phyloP scores from a whole-genome alignment of 2,113 vertebrate genomes.

The Cathartes aura region DNA sequence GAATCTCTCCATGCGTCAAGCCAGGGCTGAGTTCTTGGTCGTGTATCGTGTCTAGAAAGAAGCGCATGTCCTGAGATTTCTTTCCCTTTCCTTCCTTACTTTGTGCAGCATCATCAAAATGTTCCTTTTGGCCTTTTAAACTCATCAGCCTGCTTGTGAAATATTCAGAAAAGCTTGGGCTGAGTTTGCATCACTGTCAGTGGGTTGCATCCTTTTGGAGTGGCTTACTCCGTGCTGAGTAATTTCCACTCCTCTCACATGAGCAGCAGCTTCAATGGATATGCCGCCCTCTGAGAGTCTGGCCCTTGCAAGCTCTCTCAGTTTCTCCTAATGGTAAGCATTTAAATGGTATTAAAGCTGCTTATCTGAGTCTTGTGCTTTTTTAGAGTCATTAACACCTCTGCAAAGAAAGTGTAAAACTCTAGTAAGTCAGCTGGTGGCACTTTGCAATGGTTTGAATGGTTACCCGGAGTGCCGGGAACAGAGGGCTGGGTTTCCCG shows the following conservation, averaged over 20 bases:
- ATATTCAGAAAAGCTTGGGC: neutral
- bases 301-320: neutral
- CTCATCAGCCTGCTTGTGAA: neutral
- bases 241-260: constrained; percentile 28
- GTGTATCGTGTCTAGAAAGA: neutral
- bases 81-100: neutral
- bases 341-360: constrained; percentile 16
- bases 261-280: constrained; percentile 13
- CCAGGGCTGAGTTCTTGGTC: neutral
- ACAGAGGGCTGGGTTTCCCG: rapidly evolving
- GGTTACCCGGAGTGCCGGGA: neutral
- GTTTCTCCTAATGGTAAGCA: neutral
- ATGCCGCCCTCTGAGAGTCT: neutral
- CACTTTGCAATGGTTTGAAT: neutral
- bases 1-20: neutral
- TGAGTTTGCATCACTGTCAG: neutral
- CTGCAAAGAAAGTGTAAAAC: constrained; percentile 7
- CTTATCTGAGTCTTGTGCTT: neutral
- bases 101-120: neutral
- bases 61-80: neutral
- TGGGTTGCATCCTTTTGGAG: constrained; percentile 12
- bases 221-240: neutral
- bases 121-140: neutral
- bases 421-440: neutral
- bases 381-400: constrained; percentile 25